Base-by-base conservation (phyloP, 2,888 invertebrate species). In the Drosophila bunnanda region DNA sequence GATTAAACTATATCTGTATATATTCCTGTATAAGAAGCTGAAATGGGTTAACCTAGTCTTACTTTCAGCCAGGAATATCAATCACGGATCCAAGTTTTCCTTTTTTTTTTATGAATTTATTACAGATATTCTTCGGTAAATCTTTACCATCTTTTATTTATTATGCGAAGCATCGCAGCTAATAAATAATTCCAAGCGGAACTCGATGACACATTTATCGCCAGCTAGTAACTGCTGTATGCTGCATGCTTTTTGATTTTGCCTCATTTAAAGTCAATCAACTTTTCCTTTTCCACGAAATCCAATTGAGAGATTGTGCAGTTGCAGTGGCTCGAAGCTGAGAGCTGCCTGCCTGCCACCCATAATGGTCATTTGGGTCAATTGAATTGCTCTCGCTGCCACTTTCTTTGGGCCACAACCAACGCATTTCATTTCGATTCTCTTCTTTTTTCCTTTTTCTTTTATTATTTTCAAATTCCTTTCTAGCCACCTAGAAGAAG, bases 321-420 rank as follows among this genome's bases (percentile, higher is more conserved):
- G 56, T 38, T 57, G 39, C 57, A 38, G 15, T n/a, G 9, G 58
- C 72, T 50, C 15, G 20, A 13, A 34, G 52, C 52, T 20, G 15
- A 7, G 4, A 34, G 58, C 77, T 72, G 75, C 76, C 28, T 36
- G 28, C 32, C 32, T 60, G 59, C 52, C 71, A 70, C 61, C 71
- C 61, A 55, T 81, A 80, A 88, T 82, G 88, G 83, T 80, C 83
- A 83, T 85, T 88, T 85, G 79, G 83, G 83, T 84, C 88, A 80
- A 85, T 85, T 85, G 85, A 80, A 85, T 88, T 85, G 83, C 76
- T 77, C 79, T 69, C 69, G 12, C 20, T 54, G 22, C 65, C 82
- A 82, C 88, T 83, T 83, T 83, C 82, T 83, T 79, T 76, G 55
- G 66, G 69, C 77, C 76, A 25, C 76, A 25, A 43, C 7, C 20